Percentiles rank a stretch among this genome's conserved stretches.
These are phyloP conservation scores for Montipora foliosa DNA, from an alignment of 64 coral and sea anemone genomes.

Conservation along the genomic window DNA sequence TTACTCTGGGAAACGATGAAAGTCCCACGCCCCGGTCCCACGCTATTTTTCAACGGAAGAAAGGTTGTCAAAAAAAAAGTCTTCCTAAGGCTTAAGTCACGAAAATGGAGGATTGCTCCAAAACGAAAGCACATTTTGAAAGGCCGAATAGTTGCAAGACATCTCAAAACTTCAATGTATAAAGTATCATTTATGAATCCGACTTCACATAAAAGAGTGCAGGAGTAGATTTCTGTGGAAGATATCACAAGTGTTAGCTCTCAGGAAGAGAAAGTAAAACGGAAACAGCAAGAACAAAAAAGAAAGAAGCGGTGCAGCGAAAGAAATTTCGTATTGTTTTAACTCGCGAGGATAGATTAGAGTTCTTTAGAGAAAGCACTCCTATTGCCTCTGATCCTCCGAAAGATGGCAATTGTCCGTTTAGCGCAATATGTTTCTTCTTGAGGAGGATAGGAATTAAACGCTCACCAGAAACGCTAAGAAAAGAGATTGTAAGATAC, in stretches of 20 bases:
- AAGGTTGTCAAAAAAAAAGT: neutral
- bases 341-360: neutral
- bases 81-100: constrained; percentile 7
- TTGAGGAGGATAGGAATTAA: constrained; percentile 15
- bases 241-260: neutral
- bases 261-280: neutral
- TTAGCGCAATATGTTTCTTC: neutral
- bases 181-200: constrained; percentile 39
- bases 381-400: no score
- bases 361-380: no score
- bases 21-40: neutral
- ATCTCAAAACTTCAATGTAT: constrained; percentile 26
- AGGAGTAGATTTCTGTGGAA: constrained; percentile 2
- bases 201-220: neutral
- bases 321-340: neutral
- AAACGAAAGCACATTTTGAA: constrained; percentile 33
- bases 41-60: no score
- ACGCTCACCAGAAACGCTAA: neutral
- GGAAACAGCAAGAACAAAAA: neutral
- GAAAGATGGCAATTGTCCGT: no score
- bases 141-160: constrained; percentile 10
- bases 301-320: neutral
- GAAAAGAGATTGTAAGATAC: constrained; percentile 38
- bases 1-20: neutral
- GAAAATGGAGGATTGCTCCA: neutral